Percentiles rank a stretch among this genome's conserved stretches.
Conservation (phyloP, 2,113 vertebrate species). For the Callocephalon fimbriatum region DNA sequence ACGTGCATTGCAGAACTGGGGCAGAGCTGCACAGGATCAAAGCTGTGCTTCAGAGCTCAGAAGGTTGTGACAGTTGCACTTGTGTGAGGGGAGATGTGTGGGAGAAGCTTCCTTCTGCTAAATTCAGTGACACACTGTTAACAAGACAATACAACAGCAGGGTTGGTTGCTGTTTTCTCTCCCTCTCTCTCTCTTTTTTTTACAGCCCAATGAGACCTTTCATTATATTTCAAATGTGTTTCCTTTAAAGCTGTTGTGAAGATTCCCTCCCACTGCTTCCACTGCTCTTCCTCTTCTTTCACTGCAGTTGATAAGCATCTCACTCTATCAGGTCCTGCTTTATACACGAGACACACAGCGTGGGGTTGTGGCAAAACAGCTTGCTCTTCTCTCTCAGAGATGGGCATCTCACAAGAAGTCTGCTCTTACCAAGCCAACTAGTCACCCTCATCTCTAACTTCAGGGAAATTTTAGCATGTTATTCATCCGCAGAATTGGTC, state of each 20-base stretch:
- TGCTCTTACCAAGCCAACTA: not conserved
- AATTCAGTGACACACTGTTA: slow-evolving; percentile 49
- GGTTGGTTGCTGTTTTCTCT: slow-evolving; percentile 34
- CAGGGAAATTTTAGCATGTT: not conserved
- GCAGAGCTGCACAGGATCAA: slow-evolving; percentile 25
- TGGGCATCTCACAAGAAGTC: not conserved
- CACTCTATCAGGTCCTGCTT: not conserved
- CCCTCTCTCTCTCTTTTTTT: not conserved
- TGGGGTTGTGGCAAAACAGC: not conserved
- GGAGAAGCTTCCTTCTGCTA: slow-evolving; percentile 46
- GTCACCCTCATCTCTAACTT: not conserved
- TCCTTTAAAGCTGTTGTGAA: slow-evolving; percentile 53
- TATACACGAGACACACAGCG: not conserved
- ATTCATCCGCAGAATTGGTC: not conserved
- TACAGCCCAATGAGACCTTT: slow-evolving; percentile 30
- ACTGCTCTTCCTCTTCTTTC: slow-evolving; percentile 43
- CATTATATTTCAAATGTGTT: slow-evolving; percentile 60
- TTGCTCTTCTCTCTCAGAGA: not conserved
- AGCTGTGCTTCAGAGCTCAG: not conserved
- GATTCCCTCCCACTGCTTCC: slow-evolving; percentile 52
- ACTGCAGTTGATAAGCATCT: slow-evolving; percentile 11
- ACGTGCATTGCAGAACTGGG: not conserved
- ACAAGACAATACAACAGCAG: slow-evolving; percentile 62
- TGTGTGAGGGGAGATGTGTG: not conserved
- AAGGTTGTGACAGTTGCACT: slow-evolving; percentile 14